Evolutionary conservation across 2,113 vertebrate species (phyloP), one percentile per base, ranked within the genome.

Genomic region (Rhinogobius similis): DNA sequence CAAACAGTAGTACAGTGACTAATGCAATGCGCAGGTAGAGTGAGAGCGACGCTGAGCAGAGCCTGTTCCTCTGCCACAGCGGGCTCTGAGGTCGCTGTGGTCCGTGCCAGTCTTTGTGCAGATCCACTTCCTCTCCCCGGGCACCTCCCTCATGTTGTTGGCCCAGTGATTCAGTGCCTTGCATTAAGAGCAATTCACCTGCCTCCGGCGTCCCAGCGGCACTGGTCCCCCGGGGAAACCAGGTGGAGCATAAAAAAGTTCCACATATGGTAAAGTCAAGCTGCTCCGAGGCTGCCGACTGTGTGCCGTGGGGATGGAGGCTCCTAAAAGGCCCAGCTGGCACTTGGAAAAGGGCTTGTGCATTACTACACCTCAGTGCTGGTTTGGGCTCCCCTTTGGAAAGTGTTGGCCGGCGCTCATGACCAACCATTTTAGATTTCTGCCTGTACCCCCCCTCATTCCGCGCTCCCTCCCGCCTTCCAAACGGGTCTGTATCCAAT

Each of bases 171-270:
- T 99, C 97, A 99, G 95, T 96, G 95, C 94, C 95, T 94, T 95
- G 96, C 95, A 97, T 98, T 98, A 98, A 97, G 95, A 98, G 96
- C 96, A 98, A 98, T 98, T 99, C 97, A 99, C 97, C 97, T 99
- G 97, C 96, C 95, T 97, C 94, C 93, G 91, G 94, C 94, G 91
- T 98, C 97, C 95, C 96, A 95, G 95, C 88, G 94, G 97, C 94
- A 94, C 90, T 62, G 73, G 73, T 93, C 93, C 93, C 97, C 94
- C 93, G 93, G 91, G 96, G 96, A 95, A 96, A 94, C 65, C 94
- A 96, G 95, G 96, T 96, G 95, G 94, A 97, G 96, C 95, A 96
- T 95, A 96, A 96, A 92, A 89, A 96, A 96, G 95, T 97, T 98
- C 96, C 96, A 98, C 97, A 98, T 98, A 98, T 98, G 97, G 97